Base-by-base conservation (phyloP, 2,888 invertebrate species). In the Drosophila fulvimacula region DNA sequence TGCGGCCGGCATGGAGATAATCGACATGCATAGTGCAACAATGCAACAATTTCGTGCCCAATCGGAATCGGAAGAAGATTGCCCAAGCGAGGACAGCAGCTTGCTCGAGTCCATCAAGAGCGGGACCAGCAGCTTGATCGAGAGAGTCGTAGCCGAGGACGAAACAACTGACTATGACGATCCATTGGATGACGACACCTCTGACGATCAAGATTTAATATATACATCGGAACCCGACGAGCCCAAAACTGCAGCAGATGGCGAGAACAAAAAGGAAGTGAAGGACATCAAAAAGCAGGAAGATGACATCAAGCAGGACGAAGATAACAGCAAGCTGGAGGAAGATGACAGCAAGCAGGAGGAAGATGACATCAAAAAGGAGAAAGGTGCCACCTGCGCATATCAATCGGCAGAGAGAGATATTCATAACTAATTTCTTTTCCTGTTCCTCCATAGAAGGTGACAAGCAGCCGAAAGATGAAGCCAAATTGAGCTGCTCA, bases 1-100 rank as follows among this genome's bases (percentile, higher is more conserved):
- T 0, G 59, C 72, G 17, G 15, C 77, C 34, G 72, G 82, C 0
- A 55, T 52, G 9, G 69, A 76, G 36, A 82, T 89, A 44, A 42
- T 68, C 7, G 56, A 49, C 11, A 81, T 69, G 6, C 83, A 73
- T 24, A 73, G 64, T 1, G 9, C 42, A 11, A 74, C n/a, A n/a
- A n/a, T n/a, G n/a, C n/a, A n/a, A n/a, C n/a, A n/a, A n/a, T n/a
- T n/a, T n/a, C n/a, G n/a, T n/a, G n/a, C n/a, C n/a, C n/a, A 10
- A 9, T 0, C 1, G 7, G 6, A 0, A 9, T 10, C 11, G 2
- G 10, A 19, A 0, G 5, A 1, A 13, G 15, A 11, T 1, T 10
- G n/a, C 4, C 5, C 19, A 0, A 42, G 7, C 11, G 53, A 39
- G 0, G 7, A 9, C 7, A 4, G 3, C 27, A 30, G 27, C n/a